Percentiles rank a stretch among this genome's conserved stretches.
Evolutionary conservation across 1,140 invertebrate genomes (phyloP).

Genomic region (Cyclina sinensis): DNA sequence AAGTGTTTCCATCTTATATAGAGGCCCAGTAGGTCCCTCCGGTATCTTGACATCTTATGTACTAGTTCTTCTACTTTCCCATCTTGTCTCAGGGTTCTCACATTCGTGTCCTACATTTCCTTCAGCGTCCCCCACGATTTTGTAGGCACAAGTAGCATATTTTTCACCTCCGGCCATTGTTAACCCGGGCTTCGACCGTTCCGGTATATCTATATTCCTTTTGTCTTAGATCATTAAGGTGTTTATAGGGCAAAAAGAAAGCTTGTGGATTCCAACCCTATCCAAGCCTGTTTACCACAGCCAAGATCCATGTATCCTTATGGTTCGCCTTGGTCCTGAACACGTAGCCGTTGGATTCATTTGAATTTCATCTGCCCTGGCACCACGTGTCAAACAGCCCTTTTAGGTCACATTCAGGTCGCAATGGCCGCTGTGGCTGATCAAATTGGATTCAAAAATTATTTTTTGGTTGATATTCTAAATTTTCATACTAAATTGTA

Average conservation of each 20-base stretch:
- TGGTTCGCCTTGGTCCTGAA: slow-evolving; percentile 35
- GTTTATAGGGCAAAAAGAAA: background rate
- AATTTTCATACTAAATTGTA: no score
- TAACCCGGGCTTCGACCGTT: background rate
- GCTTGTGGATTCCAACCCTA: background rate
- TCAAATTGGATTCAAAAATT: no score
- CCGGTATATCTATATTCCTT: background rate
- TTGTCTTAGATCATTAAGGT: background rate
- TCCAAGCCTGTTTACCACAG: background rate
- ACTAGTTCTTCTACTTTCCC: slow-evolving; percentile 18
- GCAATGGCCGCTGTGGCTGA: no score
- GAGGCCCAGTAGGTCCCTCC: slow-evolving; percentile 22
- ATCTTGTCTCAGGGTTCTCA: background rate
- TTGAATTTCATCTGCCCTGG: slow-evolving; percentile 33
- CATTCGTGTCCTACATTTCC: slow-evolving; percentile 24
- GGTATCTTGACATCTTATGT: slow-evolving; percentile 30
- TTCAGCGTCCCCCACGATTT: background rate
- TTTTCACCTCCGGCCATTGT: background rate
- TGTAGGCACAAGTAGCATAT: slow-evolving; percentile 9
- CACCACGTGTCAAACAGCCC: no score
- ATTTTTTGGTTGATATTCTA: no score
- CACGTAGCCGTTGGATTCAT: slow-evolving; percentile 50
- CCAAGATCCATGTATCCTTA: background rate
- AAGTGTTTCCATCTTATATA: background rate
- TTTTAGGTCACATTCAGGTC: no score